phyloP scores from a whole-genome alignment of 2,113 vertebrate genomes.

The Leuciscus idus region DNA sequence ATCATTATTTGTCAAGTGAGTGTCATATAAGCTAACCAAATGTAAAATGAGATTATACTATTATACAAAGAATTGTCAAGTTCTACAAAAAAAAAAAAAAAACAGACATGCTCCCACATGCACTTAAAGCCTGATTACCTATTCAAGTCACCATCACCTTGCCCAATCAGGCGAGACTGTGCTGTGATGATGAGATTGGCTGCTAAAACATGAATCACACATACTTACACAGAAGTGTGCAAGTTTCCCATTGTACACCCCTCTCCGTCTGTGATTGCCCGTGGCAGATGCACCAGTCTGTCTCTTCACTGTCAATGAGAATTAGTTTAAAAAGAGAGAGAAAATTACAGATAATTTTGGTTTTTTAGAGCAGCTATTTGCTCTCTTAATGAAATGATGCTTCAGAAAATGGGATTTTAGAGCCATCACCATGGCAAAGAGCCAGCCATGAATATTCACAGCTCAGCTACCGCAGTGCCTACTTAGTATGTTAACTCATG shows the following conservation, averaged over 20 bases:
- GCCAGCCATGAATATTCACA: constrained; percentile 30
- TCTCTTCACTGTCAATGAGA: constrained; percentile 22
- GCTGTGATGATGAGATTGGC: constrained; percentile 11
- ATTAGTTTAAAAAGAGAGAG: constrained; percentile 25
- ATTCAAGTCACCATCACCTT: constrained; percentile 27
- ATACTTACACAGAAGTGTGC: neutral
- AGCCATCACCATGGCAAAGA: neutral
- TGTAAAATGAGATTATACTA: neutral
- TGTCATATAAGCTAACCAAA: neutral
- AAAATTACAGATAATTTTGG: neutral
- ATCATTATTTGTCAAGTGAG: neutral
- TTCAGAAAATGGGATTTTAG: constrained; percentile 38
- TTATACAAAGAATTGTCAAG: neutral
- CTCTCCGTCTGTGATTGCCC: neutral
- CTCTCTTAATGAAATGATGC: constrained; percentile 42
- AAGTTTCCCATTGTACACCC: neutral
- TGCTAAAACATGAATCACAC: constrained; percentile 1
- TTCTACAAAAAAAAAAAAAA: neutral
- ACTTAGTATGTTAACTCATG: constrained; percentile 44
- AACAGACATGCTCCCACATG: neutral
- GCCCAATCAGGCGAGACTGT: constrained; percentile 4
- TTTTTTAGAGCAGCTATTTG: constrained; percentile 28
- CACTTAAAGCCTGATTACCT: constrained; percentile 14
- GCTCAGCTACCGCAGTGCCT: constrained; percentile 28
- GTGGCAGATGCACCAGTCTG: neutral